These are phyloP conservation scores for Harpalus rufipes DNA, from an alignment of 2,888 invertebrate genomes.

Conservation along the genomic window DNA sequence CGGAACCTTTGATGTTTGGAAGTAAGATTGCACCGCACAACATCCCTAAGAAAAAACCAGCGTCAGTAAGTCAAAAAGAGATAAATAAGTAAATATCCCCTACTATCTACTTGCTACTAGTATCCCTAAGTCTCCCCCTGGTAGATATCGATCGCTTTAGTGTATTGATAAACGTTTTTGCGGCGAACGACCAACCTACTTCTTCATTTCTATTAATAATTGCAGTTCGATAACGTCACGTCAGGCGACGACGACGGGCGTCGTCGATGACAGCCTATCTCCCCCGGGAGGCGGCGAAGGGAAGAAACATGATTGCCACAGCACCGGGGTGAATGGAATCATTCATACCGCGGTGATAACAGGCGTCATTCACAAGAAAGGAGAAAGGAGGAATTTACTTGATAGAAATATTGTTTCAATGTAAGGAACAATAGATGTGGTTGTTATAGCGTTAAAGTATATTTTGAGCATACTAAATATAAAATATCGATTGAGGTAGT, in stretches of 20 bases:
- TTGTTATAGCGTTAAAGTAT: too few species aligned
- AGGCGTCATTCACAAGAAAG: neutral
- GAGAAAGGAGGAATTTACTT: neutral
- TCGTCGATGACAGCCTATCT: constrained; percentile 42
- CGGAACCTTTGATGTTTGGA: neutral
- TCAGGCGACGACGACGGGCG: constrained; percentile 16
- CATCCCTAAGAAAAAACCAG: neutral
- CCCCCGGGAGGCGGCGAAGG: constrained; percentile 23
- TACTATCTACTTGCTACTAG: neutral
- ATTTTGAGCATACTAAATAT: too few species aligned
- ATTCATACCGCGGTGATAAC: neutral
- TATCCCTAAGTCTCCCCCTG: constrained; percentile 1
- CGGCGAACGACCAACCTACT: constrained; percentile 49
- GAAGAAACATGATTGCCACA: constrained; percentile 14
- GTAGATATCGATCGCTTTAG: constrained; percentile 1
- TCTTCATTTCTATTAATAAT: constrained; percentile 53
- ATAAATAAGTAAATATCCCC: neutral
- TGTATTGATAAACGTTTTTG: constrained; percentile 50
- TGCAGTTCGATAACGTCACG: constrained; percentile 51
- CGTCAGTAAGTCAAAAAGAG: neutral
- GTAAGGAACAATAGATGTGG: too few species aligned
- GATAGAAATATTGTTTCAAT: neutral
- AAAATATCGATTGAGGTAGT: too few species aligned
- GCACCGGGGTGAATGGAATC: constrained; percentile 8
- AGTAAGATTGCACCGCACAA: neutral